Evolutionary conservation across 1,140 invertebrate genomes (phyloP).

Genomic region (Coenobita brevimanus): DNA sequence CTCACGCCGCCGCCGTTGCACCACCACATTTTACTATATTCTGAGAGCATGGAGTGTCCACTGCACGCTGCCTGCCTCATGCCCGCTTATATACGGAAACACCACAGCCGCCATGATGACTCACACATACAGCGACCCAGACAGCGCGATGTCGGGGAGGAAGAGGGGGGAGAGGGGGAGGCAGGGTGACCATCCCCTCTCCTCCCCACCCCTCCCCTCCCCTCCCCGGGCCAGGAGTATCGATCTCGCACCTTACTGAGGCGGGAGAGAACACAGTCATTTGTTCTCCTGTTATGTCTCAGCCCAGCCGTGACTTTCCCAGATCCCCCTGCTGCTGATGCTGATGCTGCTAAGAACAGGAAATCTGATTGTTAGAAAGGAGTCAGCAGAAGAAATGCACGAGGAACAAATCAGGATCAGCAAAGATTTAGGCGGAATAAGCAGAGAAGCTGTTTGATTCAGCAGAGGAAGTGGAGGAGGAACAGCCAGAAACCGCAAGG

Average conservation of each 20-base stretch:
- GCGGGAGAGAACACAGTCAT: conserved; percentile 44
- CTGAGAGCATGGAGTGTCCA: conserved; percentile 22
- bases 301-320: not conserved
- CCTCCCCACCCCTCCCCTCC: conserved; percentile 7
- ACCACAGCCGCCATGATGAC: conserved; percentile 8
- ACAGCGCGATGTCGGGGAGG: too few relatives aligned
- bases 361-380: too few relatives aligned
- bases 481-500: too few relatives aligned
- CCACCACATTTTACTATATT: conserved; percentile 22
- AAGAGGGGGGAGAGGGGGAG: not conserved
- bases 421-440: too few relatives aligned
- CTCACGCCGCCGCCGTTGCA: not conserved
- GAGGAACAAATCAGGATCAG: too few relatives aligned
- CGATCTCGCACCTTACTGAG: conserved; percentile 53
- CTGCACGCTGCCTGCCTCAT: not conserved
- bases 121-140: conserved; percentile 42
- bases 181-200: conserved; percentile 4
- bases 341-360: too few relatives aligned
- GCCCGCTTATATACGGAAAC: conserved; percentile 48
- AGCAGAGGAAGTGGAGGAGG: too few relatives aligned
- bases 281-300: conserved; percentile 46
- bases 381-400: too few relatives aligned
- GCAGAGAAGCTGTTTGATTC: too few relatives aligned
- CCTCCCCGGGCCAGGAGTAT: conserved; percentile 39
- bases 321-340: too few relatives aligned